Evolutionary conservation across 2,797 vertebrate genomes (phyloP), one percentile per base, ranked within the genome.

Genomic region (Gambusia yucatana): DNA sequence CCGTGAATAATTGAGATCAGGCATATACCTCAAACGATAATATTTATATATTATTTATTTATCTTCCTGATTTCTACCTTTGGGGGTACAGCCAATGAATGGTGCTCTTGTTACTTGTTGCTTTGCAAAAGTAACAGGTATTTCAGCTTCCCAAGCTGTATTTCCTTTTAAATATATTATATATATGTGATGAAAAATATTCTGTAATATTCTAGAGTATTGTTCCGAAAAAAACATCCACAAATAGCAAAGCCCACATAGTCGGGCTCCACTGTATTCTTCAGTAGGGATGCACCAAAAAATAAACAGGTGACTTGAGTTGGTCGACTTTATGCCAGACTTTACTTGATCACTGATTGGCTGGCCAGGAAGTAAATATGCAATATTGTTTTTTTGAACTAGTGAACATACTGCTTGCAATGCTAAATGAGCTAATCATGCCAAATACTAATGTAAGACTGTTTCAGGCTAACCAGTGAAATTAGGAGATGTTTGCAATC

Each of bases 281-380:
- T 36, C 25, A 63, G 14, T 63, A 36, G 61, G 8, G 6, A 16
- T 20, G 33, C 16, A 63, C 6, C 30, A 63, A 63, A 20, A 63
- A 63, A 36, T 33, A 8, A 36, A 10, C 14, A 7, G 14, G 59
- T 20, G 33, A 36, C 30, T 20, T 63, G 33, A 36, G 33, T 33
- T 36, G 30, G 30, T 33, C 33, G 6, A 20, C 16, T 63, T 63
- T 63, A 63, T 63, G 33, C 5, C 33, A 63, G 30, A 36, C 16
- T 63, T 63, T 63, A 36, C 61, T 63, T 63, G 61, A 63, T 36
- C 30, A 63, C 6, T 36, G 61, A 63, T 63, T 63, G 16, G 59
- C 16, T 63, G 61, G 61, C 17, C 30, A 63, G 30, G 36, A 63
- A 63, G 7, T 20, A 63, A 61, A 63, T 20, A 36, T 4, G 13